Base-by-base conservation (phyloP, 2,797 vertebrate species). In the Molothrus aeneus region DNA sequence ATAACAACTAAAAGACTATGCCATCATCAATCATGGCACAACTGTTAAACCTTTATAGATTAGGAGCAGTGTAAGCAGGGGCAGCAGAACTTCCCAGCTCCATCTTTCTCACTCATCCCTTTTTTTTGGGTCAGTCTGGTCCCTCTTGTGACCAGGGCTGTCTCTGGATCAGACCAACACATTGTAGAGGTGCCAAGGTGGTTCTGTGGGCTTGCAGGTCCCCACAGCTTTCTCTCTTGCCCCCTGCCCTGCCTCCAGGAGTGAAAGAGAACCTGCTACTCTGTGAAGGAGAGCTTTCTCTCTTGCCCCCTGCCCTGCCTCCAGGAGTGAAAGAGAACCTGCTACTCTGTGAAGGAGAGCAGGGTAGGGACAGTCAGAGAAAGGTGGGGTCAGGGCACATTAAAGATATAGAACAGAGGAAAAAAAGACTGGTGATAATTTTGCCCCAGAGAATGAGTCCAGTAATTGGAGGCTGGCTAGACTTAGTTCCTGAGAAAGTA, bases 151-250 rank as follows among this genome's bases (percentile, higher is more conserved):
- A 48, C 20, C 22, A 15, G 25, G 16, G 9, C 47, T 88, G 10
- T 47, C 42, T 71, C 65, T 78, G 25, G 47, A 60, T 40, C 42
- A 86, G 65, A 31, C 12, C 18, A 65, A n/a, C 28, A 40, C 8
- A 1, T 2, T 18, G 26, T 48, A 47, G 56, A 63, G 19, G 31
- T 78, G 38, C 13, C 0, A 0, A 71, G 53, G 32, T 40, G 43
- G 31, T 40, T 6, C 45, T 10, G 10, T 47, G 48, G 36, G 9
- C 11, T 7, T 17, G 19, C 31, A 69, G 45, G 50, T 45, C 28
- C 31, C 25, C 61, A 48, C 6, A 54, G n/a, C 25, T 38, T 19
- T 29, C n/a, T 64, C 60, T 83, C 32, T 78, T 71, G 28, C 59
- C 17, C 38, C 71, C 50, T 9, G 3, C 21, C 42, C 24, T 89